Evolutionary conservation across 1,140 invertebrate genomes (phyloP).

Genomic region (Teleogryllus occipitalis): DNA sequence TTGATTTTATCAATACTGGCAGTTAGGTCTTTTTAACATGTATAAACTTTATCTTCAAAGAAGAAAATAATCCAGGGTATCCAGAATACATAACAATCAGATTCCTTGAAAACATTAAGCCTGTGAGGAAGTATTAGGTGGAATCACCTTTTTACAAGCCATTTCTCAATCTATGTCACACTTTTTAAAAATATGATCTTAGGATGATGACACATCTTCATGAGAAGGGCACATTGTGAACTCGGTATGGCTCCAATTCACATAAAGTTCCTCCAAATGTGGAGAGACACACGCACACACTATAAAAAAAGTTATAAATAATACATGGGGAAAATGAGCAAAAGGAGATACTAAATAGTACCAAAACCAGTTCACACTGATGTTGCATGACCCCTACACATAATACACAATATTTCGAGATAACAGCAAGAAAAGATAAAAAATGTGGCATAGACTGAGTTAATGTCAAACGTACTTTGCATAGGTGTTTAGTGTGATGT

Average conservation of each 20-base stretch:
- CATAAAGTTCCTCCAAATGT: too few species aligned
- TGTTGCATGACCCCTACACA: background rate
- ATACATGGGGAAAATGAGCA: background rate
- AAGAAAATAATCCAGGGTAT: background rate
- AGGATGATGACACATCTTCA: background rate
- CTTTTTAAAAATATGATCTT: background rate
- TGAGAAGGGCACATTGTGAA: background rate
- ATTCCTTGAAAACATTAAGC: background rate
- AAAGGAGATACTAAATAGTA: background rate
- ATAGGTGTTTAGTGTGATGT: background rate
- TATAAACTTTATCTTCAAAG: background rate
- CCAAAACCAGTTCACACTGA: background rate
- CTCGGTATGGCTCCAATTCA: too few species aligned
- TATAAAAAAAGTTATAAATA: conserved; percentile 6
- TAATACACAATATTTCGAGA: background rate
- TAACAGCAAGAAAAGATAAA: background rate
- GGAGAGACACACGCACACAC: background rate
- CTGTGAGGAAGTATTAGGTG: background rate
- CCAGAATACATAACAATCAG: background rate
- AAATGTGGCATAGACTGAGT: conserved; percentile 1
- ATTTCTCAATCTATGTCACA: background rate
- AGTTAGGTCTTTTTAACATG: conserved; percentile 5
- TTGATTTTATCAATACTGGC: background rate
- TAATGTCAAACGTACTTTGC: background rate
- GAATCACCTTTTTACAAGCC: background rate